Conservation (phyloP, 2,113 vertebrate species). For the Hemiscyllium ocellatum region DNA sequence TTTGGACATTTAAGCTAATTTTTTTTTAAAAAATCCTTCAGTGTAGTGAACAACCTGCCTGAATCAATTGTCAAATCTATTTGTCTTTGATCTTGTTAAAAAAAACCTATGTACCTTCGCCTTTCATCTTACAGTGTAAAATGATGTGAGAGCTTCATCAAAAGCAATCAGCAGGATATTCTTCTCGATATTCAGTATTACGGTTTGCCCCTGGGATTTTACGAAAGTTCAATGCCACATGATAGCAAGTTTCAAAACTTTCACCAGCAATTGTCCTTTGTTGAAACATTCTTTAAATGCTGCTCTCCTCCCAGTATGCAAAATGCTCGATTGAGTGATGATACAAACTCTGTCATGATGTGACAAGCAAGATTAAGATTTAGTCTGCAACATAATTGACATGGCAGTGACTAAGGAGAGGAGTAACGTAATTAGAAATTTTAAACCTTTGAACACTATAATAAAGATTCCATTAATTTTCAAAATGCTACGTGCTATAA, state of each 20-base stretch:
- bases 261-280: background rate
- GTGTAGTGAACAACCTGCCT: background rate
- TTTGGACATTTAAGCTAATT: background rate
- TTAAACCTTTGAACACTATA: slow-evolving; percentile 19
- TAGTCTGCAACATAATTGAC: background rate
- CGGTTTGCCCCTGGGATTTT: background rate
- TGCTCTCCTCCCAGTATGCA: background rate
- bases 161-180: background rate
- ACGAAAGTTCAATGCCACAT: background rate
- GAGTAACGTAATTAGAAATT: background rate
- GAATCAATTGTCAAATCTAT: background rate
- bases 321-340: background rate
- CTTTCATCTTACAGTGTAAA: background rate
- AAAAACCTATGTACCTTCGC: background rate
- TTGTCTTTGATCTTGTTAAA: background rate
- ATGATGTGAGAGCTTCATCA: background rate
- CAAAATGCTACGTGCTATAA: background rate
- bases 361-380: background rate
- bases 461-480: slow-evolving; percentile 27
- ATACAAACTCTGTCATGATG: background rate
- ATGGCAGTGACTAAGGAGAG: background rate
- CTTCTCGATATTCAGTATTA: background rate
- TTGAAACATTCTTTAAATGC: background rate
- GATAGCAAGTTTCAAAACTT: background rate
- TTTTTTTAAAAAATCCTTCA: background rate